Evolutionary conservation across 2,888 invertebrate genomes (phyloP).

Genomic region (Phorcus lineatus): DNA sequence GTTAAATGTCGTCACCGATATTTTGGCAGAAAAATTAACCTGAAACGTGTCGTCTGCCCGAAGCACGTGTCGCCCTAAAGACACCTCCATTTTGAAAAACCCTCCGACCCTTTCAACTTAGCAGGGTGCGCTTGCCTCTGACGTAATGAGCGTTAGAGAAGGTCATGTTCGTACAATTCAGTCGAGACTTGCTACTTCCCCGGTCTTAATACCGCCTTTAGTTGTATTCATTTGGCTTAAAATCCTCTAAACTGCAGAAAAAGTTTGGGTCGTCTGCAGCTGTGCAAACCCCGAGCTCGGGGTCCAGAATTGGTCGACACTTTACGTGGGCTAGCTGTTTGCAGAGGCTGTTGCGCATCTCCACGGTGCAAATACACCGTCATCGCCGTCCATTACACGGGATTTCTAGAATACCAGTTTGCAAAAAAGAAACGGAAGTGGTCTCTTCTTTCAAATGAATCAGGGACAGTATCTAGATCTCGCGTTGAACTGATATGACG

Average conservation of each 20-base stretch:
- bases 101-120: too few relatives aligned
- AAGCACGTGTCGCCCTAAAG: not conserved
- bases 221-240: not conserved
- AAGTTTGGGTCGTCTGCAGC: not conserved
- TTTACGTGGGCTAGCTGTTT: not conserved
- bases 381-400: not conserved
- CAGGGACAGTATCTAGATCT: not conserved
- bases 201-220: not conserved
- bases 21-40: not conserved
- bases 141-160: not conserved
- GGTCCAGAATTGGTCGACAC: not conserved
- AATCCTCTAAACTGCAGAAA: not conserved
- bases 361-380: not conserved
- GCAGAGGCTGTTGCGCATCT: not conserved
- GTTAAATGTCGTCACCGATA: too few relatives aligned
- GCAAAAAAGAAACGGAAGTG: not conserved
- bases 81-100: not conserved
- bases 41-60: not conserved
- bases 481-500: too few relatives aligned
- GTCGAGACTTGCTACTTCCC: not conserved
- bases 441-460: not conserved
- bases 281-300: not conserved
- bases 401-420: not conserved
- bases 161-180: not conserved
- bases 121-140: not conserved